phyloP scores from a whole-genome alignment of 1,140 invertebrate species.

The Ostrea denselamellosa region DNA sequence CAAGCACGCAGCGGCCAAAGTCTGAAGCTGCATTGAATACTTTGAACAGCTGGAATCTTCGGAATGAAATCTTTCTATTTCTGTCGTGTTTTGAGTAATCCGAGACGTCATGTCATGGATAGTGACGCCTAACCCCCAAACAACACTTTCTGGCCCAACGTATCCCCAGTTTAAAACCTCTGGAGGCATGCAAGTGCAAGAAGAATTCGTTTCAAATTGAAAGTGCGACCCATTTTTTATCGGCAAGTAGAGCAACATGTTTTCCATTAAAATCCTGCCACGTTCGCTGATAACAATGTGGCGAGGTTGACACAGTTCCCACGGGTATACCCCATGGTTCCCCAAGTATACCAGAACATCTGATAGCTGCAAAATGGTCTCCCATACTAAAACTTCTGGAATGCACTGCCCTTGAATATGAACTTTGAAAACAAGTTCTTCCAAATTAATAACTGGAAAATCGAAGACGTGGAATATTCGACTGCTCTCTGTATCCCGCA shows the following conservation, averaged over 20 bases:
- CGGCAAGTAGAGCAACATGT: slow-evolving; percentile 67
- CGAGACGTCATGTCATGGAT: slow-evolving; percentile 58
- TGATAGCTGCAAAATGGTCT: slow-evolving; percentile 59
- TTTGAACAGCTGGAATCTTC: background rate
- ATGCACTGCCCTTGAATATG: slow-evolving; percentile 54
- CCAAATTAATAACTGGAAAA: slow-evolving; percentile 64
- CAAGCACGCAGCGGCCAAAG: background rate
- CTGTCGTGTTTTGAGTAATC: slow-evolving; percentile 41
- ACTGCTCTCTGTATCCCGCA: slow-evolving; percentile 49
- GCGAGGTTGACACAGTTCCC: slow-evolving; percentile 66
- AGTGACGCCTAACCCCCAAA: slow-evolving; percentile 64
- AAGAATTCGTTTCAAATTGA: slow-evolving; percentile 53
- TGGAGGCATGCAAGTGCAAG: slow-evolving; percentile 52
- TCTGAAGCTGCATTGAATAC: background rate
- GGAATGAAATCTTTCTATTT: background rate
- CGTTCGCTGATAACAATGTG: slow-evolving; percentile 62
- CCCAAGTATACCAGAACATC: slow-evolving; percentile 62
- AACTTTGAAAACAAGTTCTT: slow-evolving; percentile 62
- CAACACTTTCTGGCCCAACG: slow-evolving; percentile 55
- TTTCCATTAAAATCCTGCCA: slow-evolving; percentile 66
- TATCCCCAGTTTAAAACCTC: slow-evolving; percentile 55
- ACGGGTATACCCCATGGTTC: slow-evolving; percentile 59
- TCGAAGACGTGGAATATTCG: slow-evolving; percentile 62
- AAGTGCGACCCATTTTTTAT: slow-evolving; percentile 56
- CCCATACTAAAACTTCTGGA: slow-evolving; percentile 63